Base-by-base conservation (phyloP, 1,140 invertebrate genomes). In the Lordiphosa collinella region DNA sequence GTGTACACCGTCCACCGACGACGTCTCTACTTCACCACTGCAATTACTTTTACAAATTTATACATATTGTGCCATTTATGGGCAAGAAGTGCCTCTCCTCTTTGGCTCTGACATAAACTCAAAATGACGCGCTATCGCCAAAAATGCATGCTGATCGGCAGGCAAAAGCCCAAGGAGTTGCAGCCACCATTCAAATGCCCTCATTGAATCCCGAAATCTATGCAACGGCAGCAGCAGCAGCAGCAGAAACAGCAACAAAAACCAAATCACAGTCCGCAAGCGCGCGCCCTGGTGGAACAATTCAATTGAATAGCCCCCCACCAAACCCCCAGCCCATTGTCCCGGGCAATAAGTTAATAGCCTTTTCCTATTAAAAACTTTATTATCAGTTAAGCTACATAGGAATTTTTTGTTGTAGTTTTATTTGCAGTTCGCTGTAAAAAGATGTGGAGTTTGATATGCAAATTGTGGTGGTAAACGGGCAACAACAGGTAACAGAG, bases 41-140 rank as follows among this genome's bases (percentile, higher is more conserved):
- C 85, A 87, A 87, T 87, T 87, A 87, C 79, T 85, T 87, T 87
- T 87, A 87, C 85, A 87, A 87, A 87, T 87, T 87, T 87, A 87
- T 87, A 87, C 85, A 78, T 85, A 79, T 79, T 85, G 78, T 84
- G 73, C 78, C 80, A 70, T 85, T 79, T 84, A 85, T 86, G 78
- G 78, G 48, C 78, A 67, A 29, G 67, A 73, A 71, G 79, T 84
- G 78, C 62, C 78, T 48, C 55, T 46, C 51, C 55, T 11, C 14
- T 44, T 56, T 14, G 43, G 41, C 68, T 55, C 64, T 79, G 75
- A 74, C 75, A 70, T 80, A 68, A 69, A 79, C 71, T 72, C 63
- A 64, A 84, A 84, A 84, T 82, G 72, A 84, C 78, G 78, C 68
- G 72, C 67, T 64, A 84, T 84, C 68, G 73, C 78, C 78, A 82